Evolutionary conservation across 2,888 invertebrate genomes (phyloP), one percentile per base, ranked within the genome.

Genomic region (Cantharis lateralis): DNA sequence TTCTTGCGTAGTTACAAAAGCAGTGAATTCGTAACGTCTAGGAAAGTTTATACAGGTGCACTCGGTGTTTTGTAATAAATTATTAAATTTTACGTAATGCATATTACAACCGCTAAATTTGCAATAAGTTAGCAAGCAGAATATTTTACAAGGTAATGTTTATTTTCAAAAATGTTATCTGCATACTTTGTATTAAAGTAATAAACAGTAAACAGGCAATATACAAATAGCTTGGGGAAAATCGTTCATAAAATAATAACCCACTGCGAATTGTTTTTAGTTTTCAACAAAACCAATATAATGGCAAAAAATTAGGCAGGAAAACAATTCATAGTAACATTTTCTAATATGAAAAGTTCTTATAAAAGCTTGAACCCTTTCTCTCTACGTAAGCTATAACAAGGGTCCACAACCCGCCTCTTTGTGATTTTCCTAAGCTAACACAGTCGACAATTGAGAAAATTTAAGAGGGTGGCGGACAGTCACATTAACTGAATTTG

Each of bases 391-490:
- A 76, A 76, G 76, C 76, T 72, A 73, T 76, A 71, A 76, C 76
- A 76, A 76, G 73, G 76, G 76, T 73, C 73, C 71, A 66, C 20
- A 70, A 18, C 70, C 72, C 76, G 72, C 76, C 76, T 71, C 73
- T 76, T 76, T 73, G 73, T 76, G 76, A 76, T 76, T 76, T 72
- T 73, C 72, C 68, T 73, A 73, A 76, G 76, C 76, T 69, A 70
- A 76, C 76, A 72, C 26, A 72, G 72, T 72, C 72, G 76, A 76
- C 76, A 76, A 76, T 72, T 76, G 72, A 72, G 76, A 70, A 72
- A 76, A 76, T 76, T 76, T 76, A 76, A 76, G 72, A 76, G 76
- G 76, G 76, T 76, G 68, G 68, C 70, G 70, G 72, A 70, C 72
- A 72, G 76, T 72, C 72, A 72, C 76, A 72, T 76, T 76, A 72